Evolutionary conservation across 2,888 invertebrate genomes (phyloP).

Genomic region (Mycalesis mineus): DNA sequence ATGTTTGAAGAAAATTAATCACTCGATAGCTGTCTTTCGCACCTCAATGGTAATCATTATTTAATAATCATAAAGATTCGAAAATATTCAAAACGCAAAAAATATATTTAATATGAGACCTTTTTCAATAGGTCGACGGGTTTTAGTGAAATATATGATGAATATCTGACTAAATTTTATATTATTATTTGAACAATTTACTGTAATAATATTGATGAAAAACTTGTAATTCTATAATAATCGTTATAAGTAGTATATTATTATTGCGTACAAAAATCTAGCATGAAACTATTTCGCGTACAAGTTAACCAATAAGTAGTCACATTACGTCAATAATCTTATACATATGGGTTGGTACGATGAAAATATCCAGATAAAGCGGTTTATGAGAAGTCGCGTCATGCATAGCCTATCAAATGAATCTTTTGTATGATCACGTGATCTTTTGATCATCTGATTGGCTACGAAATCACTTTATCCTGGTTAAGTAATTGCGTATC

Average conservation of each 20-base stretch:
- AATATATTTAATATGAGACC: neutral
- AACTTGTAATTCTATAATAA: neutral
- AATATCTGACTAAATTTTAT: neutral
- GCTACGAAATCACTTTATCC: no score
- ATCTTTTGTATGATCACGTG: no score
- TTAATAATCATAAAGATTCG: neutral
- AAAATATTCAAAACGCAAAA: neutral
- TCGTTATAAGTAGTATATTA: neutral
- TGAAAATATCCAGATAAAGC: no score
- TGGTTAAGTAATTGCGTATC: neutral
- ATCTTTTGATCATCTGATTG: no score
- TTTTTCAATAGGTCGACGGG: neutral
- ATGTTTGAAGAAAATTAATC: neutral
- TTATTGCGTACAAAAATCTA: constrained; percentile 5
- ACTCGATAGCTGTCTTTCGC: neutral
- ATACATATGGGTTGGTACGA: neutral
- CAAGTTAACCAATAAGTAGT: neutral
- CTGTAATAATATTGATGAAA: neutral
- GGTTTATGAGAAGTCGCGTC: no score
- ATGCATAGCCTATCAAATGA: no score
- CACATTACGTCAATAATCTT: neutral
- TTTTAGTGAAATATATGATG: neutral
- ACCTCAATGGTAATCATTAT: neutral
- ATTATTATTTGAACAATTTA: neutral
- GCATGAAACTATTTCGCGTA: neutral